Percentiles rank a stretch among this genome's conserved stretches.
These are phyloP conservation scores for Caenorhabditis zanzibari DNA, from an alignment of 2,888 invertebrate species.

Conservation along the genomic window DNA sequence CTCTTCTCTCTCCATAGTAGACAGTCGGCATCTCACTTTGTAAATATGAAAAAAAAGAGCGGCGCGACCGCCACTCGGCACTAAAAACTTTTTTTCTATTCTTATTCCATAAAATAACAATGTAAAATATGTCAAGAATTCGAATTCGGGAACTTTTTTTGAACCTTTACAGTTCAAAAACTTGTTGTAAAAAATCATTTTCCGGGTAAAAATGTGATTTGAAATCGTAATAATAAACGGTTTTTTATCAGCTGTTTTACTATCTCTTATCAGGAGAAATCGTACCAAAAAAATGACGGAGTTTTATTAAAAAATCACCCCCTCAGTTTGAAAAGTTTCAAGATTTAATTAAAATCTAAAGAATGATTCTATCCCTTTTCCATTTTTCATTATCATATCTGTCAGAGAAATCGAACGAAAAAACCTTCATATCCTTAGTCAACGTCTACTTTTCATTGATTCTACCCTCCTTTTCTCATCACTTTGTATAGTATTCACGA, in stretches of 20 bases:
- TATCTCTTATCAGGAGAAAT: slow-evolving; percentile 1
- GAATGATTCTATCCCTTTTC: not conserved
- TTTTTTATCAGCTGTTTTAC: not conserved
- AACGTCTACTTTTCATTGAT: slow-evolving; percentile 1
- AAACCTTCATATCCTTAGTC: not conserved
- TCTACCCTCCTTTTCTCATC: not conserved
- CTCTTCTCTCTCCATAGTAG: slow-evolving; percentile 4
- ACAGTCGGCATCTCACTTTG: slow-evolving; percentile 22
- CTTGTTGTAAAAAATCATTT: not conserved
- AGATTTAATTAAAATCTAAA: not conserved
- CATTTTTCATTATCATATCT: no score
- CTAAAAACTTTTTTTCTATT: slow-evolving; percentile 20
- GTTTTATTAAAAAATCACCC: not conserved
- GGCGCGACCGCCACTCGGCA: slow-evolving; percentile 27
- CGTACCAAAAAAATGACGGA: not conserved
- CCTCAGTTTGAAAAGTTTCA: not conserved
- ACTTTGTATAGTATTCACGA: not conserved
- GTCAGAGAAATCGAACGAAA: slow-evolving; percentile 10
- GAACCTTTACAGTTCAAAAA: not conserved
- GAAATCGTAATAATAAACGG: not conserved
- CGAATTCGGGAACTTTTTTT: not conserved
- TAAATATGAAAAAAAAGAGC: slow-evolving; percentile 27
- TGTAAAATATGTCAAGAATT: slow-evolving; percentile 6
- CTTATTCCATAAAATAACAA: not conserved
- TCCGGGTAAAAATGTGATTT: not conserved